Evolutionary conservation across 2,797 vertebrate genomes (phyloP).

Genomic region (Nyctalus aviator): DNA sequence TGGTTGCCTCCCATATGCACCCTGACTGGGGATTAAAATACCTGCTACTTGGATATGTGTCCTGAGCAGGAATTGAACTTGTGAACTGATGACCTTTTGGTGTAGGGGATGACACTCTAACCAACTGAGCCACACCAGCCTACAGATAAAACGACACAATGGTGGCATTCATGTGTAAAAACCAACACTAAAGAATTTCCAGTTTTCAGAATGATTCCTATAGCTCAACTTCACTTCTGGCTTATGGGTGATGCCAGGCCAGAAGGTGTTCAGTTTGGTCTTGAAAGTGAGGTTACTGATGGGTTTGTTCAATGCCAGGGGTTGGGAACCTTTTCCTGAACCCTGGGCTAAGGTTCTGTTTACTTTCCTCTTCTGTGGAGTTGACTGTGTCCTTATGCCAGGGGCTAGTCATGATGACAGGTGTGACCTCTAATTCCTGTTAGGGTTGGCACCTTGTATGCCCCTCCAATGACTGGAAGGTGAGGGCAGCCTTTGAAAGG

Average conservation of each 20-base stretch:
- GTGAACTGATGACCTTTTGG: no score
- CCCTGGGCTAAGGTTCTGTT: neutral
- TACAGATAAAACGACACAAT: slow-evolving; percentile 67
- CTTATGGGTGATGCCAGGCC: neutral
- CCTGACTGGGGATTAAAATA: no score
- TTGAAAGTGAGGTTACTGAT: neutral
- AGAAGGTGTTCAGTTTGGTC: neutral
- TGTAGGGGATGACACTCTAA: no score
- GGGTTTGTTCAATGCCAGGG: neutral
- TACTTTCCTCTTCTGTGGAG: neutral
- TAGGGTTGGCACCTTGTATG: neutral
- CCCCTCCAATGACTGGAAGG: neutral
- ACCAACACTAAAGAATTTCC: slow-evolving; percentile 45
- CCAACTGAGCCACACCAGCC: neutral
- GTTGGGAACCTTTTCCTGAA: neutral
- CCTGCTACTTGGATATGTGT: no score
- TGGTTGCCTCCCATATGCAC: no score
- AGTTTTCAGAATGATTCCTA: slow-evolving; percentile 60
- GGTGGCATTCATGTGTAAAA: slow-evolving; percentile 61
- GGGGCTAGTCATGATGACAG: neutral
- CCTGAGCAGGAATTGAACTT: no score
- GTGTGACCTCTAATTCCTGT: slow-evolving; percentile 14
- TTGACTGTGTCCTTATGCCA: neutral
- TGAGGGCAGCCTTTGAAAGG: neutral
- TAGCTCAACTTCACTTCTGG: slow-evolving; percentile 54